Percentiles rank a stretch among this genome's conserved stretches.
Evolutionary conservation across 1,140 invertebrate species (phyloP).

Genomic region (Scaptomyza hsui): DNA sequence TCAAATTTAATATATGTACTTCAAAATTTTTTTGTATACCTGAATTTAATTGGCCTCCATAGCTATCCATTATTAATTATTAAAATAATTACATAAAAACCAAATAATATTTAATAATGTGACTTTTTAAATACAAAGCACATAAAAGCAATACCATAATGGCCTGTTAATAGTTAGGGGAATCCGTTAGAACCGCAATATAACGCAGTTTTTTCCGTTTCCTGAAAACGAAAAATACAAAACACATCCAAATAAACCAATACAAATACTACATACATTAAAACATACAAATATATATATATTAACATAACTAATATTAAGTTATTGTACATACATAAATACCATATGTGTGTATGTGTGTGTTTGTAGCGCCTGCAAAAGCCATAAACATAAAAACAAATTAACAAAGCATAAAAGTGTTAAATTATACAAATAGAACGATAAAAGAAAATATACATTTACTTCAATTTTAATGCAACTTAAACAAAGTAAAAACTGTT

Average conservation of each 20-base stretch:
- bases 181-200: constrained; percentile 39
- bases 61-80: constrained; percentile 9
- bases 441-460: constrained; percentile 8
- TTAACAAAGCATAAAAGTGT: constrained; percentile 11
- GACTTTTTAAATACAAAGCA: constrained; percentile 32
- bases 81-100: constrained; percentile 5
- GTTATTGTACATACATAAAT: constrained; percentile 5
- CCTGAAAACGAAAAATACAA: constrained; percentile 17
- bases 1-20: too few species aligned
- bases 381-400: constrained; percentile 7
- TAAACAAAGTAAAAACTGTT: neutral
- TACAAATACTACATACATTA: neutral
- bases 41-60: constrained; percentile 13
- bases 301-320: constrained; percentile 20
- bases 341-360: neutral
- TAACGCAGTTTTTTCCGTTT: constrained; percentile 36
- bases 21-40: neutral
- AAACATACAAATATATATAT: constrained; percentile 12
- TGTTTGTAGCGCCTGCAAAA: constrained; percentile 13
- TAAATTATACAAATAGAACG: constrained; percentile 12
- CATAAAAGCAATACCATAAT: constrained; percentile 54
- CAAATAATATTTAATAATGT: constrained; percentile 17
- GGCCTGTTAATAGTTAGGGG: constrained; percentile 51
- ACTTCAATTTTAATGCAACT: constrained; percentile 1
- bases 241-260: constrained; percentile 7